Percentiles rank a stretch among this genome's conserved stretches.
These are phyloP conservation scores for Galendromus occidentalis DNA, from an alignment of 1,140 invertebrate genomes.

Conservation along the genomic window DNA sequence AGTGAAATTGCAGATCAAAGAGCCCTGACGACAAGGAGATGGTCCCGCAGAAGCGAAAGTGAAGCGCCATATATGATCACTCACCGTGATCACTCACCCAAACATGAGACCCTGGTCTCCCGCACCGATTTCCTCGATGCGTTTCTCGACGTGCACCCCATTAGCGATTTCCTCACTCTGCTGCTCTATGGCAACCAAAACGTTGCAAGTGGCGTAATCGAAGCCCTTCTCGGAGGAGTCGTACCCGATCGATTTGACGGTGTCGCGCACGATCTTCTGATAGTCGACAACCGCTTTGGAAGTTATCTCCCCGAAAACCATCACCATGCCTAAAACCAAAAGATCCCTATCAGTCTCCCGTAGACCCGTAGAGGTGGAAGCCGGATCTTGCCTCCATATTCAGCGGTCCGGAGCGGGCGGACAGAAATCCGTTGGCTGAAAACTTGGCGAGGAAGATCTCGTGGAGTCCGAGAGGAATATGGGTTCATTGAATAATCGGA, in stretches of 20 bases:
- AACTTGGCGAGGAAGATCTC: too few species aligned
- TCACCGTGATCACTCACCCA: slow-evolving; percentile 23
- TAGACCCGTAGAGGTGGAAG: too few species aligned
- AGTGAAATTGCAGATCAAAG: too few species aligned
- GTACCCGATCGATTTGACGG: slow-evolving; percentile 14
- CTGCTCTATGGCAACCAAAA: slow-evolving; percentile 29
- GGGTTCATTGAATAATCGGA: too few species aligned
- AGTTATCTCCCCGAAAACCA: slow-evolving; percentile 30
- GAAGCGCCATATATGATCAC: background rate
- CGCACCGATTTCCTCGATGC: slow-evolving; percentile 30
- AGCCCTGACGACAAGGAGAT: too few species aligned
- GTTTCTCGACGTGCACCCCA: slow-evolving; percentile 28
- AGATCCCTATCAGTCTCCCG: background rate
- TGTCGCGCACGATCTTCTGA: slow-evolving; percentile 25
- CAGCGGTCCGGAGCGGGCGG: too few species aligned
- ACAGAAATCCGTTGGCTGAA: too few species aligned
- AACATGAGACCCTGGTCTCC: slow-evolving; percentile 30
- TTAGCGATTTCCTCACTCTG: slow-evolving; percentile 30
- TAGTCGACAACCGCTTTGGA: slow-evolving; percentile 29
- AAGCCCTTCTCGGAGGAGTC: slow-evolving; percentile 23
- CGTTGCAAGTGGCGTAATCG: slow-evolving; percentile 32
- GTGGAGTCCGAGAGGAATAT: too few species aligned
- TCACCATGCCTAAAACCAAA: slow-evolving; percentile 26
- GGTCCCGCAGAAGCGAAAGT: background rate
- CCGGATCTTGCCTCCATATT: too few species aligned